phyloP scores from a whole-genome alignment of 2,888 invertebrate genomes.

The Athalia rosae region DNA sequence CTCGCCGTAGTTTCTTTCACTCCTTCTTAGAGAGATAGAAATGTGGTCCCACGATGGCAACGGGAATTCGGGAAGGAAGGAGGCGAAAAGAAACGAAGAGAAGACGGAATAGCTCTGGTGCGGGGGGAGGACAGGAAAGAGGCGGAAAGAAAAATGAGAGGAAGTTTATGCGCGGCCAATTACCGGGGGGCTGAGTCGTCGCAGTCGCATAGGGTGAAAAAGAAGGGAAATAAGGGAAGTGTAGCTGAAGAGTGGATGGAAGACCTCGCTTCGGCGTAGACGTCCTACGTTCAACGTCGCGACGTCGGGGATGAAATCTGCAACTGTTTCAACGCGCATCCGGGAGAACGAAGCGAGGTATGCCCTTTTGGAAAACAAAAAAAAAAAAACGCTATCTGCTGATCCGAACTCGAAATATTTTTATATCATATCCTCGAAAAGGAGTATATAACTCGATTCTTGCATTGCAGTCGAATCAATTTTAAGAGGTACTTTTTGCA shows the following conservation, averaged over 20 bases:
- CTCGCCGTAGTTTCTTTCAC: background rate
- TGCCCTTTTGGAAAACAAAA: background rate
- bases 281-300: background rate
- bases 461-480: too few species aligned
- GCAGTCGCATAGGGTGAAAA: conserved; percentile 16
- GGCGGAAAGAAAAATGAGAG: conserved; percentile 59
- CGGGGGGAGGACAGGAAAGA: conserved; percentile 45
- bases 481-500: too few species aligned
- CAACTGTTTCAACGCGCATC: conserved; percentile 27
- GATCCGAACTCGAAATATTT: too few species aligned
- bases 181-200: conserved; percentile 51
- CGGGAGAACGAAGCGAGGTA: conserved; percentile 12
- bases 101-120: background rate
- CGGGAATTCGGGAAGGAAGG: background rate
- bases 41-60: background rate
- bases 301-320: conserved; percentile 4
- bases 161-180: conserved; percentile 64
- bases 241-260: conserved; percentile 39
- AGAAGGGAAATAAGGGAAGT: conserved; percentile 35
- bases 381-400: too few species aligned
- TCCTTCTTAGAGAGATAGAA: background rate
- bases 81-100: background rate
- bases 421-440: too few species aligned
- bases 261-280: conserved; percentile 14
- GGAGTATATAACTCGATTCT: too few species aligned